These are phyloP conservation scores for Mesoligia furuncula DNA, from an alignment of 2,888 invertebrate species.

Conservation along the genomic window DNA sequence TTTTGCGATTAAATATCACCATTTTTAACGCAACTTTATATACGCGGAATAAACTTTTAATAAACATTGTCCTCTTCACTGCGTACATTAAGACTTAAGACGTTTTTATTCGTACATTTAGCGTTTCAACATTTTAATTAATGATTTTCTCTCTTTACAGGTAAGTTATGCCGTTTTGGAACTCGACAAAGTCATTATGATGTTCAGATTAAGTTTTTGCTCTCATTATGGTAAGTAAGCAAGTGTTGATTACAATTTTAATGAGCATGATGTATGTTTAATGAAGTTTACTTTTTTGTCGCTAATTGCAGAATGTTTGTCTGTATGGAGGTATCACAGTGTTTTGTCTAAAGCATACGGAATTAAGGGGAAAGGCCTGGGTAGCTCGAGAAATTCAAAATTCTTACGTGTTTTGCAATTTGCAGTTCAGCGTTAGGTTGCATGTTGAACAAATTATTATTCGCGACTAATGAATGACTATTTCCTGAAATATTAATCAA, in stretches of 20 bases:
- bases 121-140: conserved; percentile 68
- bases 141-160: conserved; percentile 74
- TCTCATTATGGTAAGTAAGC: conserved; percentile 64
- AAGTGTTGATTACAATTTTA: conserved; percentile 50
- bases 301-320: not conserved
- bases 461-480: no score
- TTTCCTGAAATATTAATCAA: no score
- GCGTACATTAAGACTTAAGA: conserved; percentile 19
- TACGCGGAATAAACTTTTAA: conserved; percentile 36
- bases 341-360: not conserved
- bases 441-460: no score
- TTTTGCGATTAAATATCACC: conserved; percentile 1
- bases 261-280: conserved; percentile 3
- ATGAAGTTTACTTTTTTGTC: not conserved
- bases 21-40: conserved; percentile 42
- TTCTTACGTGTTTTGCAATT: no score
- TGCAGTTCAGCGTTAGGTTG: no score
- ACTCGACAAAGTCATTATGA: conserved; percentile 57
- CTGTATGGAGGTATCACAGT: not conserved
- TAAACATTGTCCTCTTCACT: conserved; percentile 16
- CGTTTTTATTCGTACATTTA: conserved; percentile 51
- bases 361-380: not conserved
- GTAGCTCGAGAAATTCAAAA: no score
- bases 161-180: conserved; percentile 69
- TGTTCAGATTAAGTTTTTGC: conserved; percentile 58